Evolutionary conservation across 2,797 vertebrate species (phyloP), one percentile per base, ranked within the genome.

Genomic region (Telmatherina bonti): DNA sequence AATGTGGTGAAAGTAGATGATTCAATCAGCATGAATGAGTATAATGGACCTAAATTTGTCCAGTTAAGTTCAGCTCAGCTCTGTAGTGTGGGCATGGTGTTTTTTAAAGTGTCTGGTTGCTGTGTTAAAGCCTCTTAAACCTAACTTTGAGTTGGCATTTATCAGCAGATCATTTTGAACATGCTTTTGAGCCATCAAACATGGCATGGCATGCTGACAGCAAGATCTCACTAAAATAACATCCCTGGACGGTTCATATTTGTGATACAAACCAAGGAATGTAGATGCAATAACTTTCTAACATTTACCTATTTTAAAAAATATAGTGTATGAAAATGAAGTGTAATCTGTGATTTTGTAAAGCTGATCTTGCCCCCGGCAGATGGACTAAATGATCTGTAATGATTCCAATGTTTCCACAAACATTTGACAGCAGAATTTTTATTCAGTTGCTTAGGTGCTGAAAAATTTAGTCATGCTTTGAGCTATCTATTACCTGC

Each of bases 21-120:
- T 30, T 62, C 5, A 57, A 53, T 68, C 53, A 54, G 9, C 0
- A 2, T 35, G 63, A 52, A 49, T 66, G 9, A 47, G 31, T 45
- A 38, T 55, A 26, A 59, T 66, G 77, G 62, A 66, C 56, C 49
- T 66, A 43, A 68, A 31, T 67, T 26, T 60, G 74, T 85, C 74
- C 76, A 64, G 71, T 71, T 81, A 62, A 76, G 72, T 83, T 88
- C 81, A 84, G 88, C 85, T 88, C 85, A 87, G 89, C 84, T 83
- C 71, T 84, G 80, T 84, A 56, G 85, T 90, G 87, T 89, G 86
- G 83, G 61, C 82, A 88, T 70, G 85, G 89, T 90, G 80, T 70
- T 76, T 73, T n/a, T 62, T 71, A 27, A 56, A 65, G 57, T 69
- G 54, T 84, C 47, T 74, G 60, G 74, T 76, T 67, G 10, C 35